phyloP scores from a whole-genome alignment of 37 sponge, comb jelly and placozoan species.

The Tethya wilhelma region DNA sequence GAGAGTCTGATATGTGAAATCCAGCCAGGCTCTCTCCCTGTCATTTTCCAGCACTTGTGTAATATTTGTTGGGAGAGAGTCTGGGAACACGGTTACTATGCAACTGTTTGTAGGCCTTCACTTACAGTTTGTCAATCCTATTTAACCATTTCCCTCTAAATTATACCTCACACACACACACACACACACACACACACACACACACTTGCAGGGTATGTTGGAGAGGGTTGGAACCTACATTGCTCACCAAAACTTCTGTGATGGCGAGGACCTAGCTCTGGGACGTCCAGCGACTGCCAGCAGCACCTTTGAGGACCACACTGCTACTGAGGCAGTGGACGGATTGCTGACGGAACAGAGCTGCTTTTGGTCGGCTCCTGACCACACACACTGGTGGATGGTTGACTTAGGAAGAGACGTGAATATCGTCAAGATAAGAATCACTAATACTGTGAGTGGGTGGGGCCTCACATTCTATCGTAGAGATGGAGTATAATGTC shows the following conservation, averaged over 20 bases:
- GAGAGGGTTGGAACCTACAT: conserved; percentile 61
- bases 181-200: too few species aligned
- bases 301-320: conserved; percentile 40
- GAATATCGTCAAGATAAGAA: conserved; percentile 67
- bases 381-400: conserved; percentile 62
- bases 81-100: background rate
- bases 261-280: conserved; percentile 67
- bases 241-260: conserved; percentile 69
- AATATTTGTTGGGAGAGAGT: too few species aligned
- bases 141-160: too few species aligned
- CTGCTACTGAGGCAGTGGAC: conserved; percentile 69
- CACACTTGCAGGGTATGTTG: conserved; percentile 70
- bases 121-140: too few species aligned
- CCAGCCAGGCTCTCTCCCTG: too few species aligned
- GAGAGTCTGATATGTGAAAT: too few species aligned
- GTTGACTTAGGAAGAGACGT: conserved; percentile 67
- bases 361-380: conserved; percentile 73
- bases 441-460: conserved; percentile 59
- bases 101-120: background rate
- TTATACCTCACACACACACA: too few species aligned
- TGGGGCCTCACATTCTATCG: too few species aligned
- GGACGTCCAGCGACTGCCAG: conserved; percentile 53
- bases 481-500: background rate
- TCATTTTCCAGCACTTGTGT: too few species aligned
- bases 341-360: conserved; percentile 45